A percentile compares a stretch with the other conserved stretches of the same genome.
These are phyloP conservation scores for Amphiprion percula DNA, from an alignment of 2,113 vertebrate species.

Conservation along the genomic window DNA sequence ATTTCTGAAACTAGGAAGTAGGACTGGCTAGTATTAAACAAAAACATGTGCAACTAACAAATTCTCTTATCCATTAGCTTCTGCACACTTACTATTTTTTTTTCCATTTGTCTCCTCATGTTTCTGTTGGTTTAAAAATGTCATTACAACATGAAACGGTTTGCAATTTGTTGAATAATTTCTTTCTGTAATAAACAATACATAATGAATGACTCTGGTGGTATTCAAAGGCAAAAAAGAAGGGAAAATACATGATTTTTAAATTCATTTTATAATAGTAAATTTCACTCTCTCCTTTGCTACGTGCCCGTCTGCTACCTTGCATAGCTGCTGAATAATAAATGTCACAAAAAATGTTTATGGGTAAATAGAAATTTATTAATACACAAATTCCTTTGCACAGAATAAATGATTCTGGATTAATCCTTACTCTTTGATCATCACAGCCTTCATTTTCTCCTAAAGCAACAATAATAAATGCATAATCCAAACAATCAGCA, in stretches of 20 bases:
- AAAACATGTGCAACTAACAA: background rate
- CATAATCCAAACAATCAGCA: background rate
- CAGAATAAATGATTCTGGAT: slow-evolving; percentile 26
- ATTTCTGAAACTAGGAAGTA: background rate
- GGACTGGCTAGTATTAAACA: background rate
- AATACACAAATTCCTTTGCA: slow-evolving; percentile 4
- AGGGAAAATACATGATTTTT: too few relatives aligned
- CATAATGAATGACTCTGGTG: background rate
- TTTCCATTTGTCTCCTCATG: background rate
- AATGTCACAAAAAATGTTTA: slow-evolving; percentile 27
- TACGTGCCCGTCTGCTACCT: background rate
- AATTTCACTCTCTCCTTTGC: background rate
- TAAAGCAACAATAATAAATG: background rate
- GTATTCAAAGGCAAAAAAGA: slow-evolving; percentile 7
- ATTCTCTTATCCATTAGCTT: too few relatives aligned
- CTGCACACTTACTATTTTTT: too few relatives aligned
- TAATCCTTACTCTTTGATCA: background rate
- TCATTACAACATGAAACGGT: background rate
- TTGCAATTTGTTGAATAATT: background rate
- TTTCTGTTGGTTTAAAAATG: slow-evolving; percentile 1
- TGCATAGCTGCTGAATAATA: slow-evolving; percentile 16
- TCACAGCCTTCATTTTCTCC: background rate
- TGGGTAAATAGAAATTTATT: slow-evolving; percentile 47
- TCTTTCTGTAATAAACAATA: background rate
- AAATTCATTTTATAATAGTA: too few relatives aligned